These are phyloP conservation scores for Nothocercus julius DNA, from an alignment of 2,113 vertebrate genomes.

Conservation along the genomic window DNA sequence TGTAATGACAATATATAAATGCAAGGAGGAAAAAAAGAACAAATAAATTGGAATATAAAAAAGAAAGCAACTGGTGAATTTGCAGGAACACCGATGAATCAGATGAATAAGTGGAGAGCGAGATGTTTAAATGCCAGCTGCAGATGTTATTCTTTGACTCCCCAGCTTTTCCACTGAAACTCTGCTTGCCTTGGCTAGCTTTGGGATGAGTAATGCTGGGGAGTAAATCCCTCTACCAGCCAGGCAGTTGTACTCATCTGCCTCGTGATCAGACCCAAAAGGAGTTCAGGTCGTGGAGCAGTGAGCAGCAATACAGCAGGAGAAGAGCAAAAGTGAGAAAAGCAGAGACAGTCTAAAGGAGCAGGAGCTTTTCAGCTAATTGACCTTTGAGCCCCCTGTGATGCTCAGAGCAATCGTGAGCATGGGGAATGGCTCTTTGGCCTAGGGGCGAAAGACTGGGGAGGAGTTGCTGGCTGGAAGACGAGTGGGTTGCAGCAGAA, in stretches of 20 bases:
- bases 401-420: not conserved
- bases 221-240: not conserved
- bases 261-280: not conserved
- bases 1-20: not conserved
- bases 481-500: not conserved
- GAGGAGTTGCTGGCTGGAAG: not conserved
- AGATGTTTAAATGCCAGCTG: not conserved
- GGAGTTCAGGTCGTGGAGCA: not conserved
- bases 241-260: not conserved
- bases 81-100: not conserved
- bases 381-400: not conserved
- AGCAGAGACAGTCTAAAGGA: not conserved
- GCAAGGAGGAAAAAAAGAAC: not conserved
- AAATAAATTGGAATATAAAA: not conserved
- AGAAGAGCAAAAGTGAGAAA: not conserved
- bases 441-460: not conserved
- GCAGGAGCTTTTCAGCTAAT: not conserved
- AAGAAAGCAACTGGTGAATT: not conserved
- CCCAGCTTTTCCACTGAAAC: not conserved
- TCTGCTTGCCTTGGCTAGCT: not conserved
- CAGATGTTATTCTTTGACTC: conserved; percentile 15
- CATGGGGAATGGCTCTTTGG: not conserved
- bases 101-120: not conserved
- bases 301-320: not conserved
- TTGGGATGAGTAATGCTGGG: not conserved